Evolutionary conservation across 2,888 invertebrate species (phyloP).

Genomic region (Cordilura impudica): DNA sequence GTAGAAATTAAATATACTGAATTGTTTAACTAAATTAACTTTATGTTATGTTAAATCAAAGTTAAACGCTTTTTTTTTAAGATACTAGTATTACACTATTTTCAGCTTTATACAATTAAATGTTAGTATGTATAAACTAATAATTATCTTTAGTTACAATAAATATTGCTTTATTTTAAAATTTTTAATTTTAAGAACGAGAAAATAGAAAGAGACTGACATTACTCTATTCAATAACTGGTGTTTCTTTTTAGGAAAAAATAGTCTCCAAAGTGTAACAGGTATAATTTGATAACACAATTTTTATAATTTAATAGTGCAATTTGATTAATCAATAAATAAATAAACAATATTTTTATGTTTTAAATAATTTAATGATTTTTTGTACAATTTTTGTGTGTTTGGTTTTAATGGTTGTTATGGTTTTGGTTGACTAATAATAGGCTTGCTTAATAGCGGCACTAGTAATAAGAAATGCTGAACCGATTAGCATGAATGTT

Average conservation of each 20-base stretch:
- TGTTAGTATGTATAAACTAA: slow-evolving; percentile 20
- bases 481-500: slow-evolving; percentile 76
- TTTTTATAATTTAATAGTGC: not conserved
- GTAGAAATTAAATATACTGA: slow-evolving; percentile 1
- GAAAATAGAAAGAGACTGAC: not conserved
- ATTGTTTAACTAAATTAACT: slow-evolving; percentile 1
- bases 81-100: not conserved
- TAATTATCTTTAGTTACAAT: slow-evolving; percentile 42
- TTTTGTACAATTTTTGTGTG: slow-evolving; percentile 3
- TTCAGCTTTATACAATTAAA: not conserved
- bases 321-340: not conserved
- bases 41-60: not conserved
- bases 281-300: not conserved
- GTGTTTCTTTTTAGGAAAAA: too few relatives aligned
- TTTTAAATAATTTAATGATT: not conserved
- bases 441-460: slow-evolving; percentile 77
- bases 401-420: not conserved
- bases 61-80: not conserved
- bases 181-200: not conserved
- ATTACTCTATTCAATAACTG: not conserved
- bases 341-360: not conserved
- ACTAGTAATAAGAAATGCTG: slow-evolving; percentile 77
- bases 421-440: slow-evolving; percentile 44
- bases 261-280: not conserved
- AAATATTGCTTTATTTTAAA: slow-evolving; percentile 52